Percentiles rank a stretch among this genome's conserved stretches.
phyloP scores from a whole-genome alignment of 1,140 invertebrate species.

The Pachypsylla venusta region DNA sequence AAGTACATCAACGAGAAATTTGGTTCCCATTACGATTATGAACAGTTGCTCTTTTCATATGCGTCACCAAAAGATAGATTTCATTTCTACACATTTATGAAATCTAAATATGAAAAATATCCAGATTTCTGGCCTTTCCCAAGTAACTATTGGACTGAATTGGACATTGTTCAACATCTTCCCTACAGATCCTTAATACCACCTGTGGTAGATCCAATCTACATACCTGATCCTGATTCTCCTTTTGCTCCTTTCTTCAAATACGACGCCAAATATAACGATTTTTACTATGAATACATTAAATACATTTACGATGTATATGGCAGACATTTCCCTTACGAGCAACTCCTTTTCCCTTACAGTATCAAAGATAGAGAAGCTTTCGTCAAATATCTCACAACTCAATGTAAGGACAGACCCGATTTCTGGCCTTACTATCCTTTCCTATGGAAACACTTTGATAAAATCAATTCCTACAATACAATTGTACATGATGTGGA shows the following conservation, averaged over 20 bases:
- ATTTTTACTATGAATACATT: constrained; percentile 1
- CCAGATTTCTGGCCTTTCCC: constrained; percentile 6
- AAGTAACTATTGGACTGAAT: constrained; percentile 5
- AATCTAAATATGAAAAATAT: not conserved
- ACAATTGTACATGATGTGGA: not conserved
- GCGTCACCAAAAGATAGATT: not conserved
- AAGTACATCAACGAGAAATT: constrained; percentile 5
- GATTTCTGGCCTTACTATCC: constrained; percentile 4
- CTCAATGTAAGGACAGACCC: not conserved
- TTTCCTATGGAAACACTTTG: constrained; percentile 4
- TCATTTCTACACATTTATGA: not conserved
- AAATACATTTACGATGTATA: not conserved
- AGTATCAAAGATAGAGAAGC: not conserved
- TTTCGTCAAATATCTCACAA: not conserved
- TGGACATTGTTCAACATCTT: not conserved
- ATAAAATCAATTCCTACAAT: not conserved
- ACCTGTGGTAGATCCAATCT: not conserved
- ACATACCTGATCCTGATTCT: constrained; percentile 3
- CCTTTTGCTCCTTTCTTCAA: not conserved
- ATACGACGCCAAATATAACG: not conserved
- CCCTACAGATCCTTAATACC: not conserved
- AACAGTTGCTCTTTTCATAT: not conserved
- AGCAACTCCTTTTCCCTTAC: not conserved
- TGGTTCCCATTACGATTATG: not conserved
- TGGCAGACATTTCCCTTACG: not conserved